Evolutionary conservation across 2,888 invertebrate species (phyloP), one percentile per base, ranked within the genome.

Genomic region (Blomia tropicalis): DNA sequence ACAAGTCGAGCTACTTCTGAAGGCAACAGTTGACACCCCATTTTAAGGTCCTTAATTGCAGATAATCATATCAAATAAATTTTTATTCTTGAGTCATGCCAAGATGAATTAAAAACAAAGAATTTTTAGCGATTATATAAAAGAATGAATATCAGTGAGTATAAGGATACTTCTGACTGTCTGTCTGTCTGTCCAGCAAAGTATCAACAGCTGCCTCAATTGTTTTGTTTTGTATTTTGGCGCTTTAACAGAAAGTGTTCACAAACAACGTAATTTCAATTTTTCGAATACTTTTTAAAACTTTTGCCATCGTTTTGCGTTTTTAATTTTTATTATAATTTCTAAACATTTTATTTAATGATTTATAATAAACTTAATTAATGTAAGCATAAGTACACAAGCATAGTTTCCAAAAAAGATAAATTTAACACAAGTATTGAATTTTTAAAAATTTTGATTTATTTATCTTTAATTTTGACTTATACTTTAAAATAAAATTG

Each of bases 1-100:
- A 47, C 51, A 27, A 47, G 51, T 27, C 51, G 51, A 47, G 51
- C 51, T 14, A 47, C 27, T n/a, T 47, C 51, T 7, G 51, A 47
- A 11, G 51, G 51, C 51, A 47, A 11, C 51, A 47, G n/a, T n/a
- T 11, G 5, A 27, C n/a, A 47, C 14, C 51, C 27, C 51, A 47
- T 47, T 47, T 7, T 47, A n/a, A 11, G 51, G 51, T 11, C 51
- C 7, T n/a, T 47, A n/a, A 19, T 47, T 47, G 51, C 51, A 22
- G 22, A 25, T 7, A 22, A 47, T n/a, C 27, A 25, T n/a, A 19
- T 27, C 51, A 19, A 47, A 47, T 27, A 14, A 14, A 41, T n/a
- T 14, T 41, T 41, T 17, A n/a, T n/a, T n/a, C 14, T 41, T 41
- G 41, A 41, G 41, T 41, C n/a, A n/a, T 41, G 41, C 41, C 41